Evolutionary conservation across 2,113 vertebrate genomes (phyloP).

Genomic region (Sapayoa aenigma): DNA sequence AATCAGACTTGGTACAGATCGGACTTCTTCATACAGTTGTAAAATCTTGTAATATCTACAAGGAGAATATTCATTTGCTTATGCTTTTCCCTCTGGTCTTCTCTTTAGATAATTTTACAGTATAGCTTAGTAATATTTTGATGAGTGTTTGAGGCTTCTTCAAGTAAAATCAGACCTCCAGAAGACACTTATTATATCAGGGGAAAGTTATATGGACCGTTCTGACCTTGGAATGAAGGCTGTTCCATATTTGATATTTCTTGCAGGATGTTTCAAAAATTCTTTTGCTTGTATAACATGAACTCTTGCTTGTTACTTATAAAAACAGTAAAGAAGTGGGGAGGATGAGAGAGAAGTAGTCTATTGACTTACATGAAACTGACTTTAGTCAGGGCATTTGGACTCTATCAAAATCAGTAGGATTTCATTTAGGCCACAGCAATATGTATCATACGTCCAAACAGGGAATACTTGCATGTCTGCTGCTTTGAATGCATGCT

Average conservation of each 20-base stretch:
- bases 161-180: not conserved
- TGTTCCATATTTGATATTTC: not conserved
- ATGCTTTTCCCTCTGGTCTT: not conserved
- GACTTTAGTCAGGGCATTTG: not conserved
- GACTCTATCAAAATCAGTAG: not conserved
- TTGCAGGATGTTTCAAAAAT: not conserved
- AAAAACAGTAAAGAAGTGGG: not conserved
- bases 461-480: not conserved
- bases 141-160: not conserved
- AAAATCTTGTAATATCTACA: not conserved
- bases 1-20: not conserved
- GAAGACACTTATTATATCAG: not conserved
- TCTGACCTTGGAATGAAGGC: not conserved
- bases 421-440: not conserved
- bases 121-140: not conserved
- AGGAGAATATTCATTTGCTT: not conserved
- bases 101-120: not conserved
- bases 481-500: too few relatives aligned
- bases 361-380: not conserved
- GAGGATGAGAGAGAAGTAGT: not conserved
- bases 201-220: not conserved
- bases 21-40: not conserved
- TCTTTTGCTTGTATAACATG: not conserved
- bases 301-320: not conserved
- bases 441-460: not conserved